A percentile compares a stretch with the other conserved stretches of the same genome.
Evolutionary conservation across 1,140 invertebrate genomes (phyloP).

Genomic region (Cryptotermes secundus): DNA sequence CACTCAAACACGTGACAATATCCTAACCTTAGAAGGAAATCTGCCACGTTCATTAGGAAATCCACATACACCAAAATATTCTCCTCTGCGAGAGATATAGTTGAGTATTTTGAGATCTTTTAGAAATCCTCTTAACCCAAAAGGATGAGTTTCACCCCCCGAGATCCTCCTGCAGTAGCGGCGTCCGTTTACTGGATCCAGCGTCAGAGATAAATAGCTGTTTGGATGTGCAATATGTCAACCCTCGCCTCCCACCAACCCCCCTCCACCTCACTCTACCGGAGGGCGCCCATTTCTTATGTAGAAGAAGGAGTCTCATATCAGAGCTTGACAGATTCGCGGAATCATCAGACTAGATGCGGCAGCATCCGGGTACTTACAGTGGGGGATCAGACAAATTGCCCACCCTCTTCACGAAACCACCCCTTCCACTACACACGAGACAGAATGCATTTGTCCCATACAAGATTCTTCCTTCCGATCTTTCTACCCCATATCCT

Average conservation of each 20-base stretch:
- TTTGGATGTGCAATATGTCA: slow-evolving; percentile 6
- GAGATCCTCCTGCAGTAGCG: neutral
- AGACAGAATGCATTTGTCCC: neutral
- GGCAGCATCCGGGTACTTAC: neutral
- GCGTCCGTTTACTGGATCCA: neutral
- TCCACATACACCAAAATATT: too few relatives aligned
- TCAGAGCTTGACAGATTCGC: neutral
- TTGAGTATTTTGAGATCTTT: neutral
- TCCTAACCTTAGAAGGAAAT: too few relatives aligned
- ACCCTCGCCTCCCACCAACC: neutral
- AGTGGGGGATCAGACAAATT: neutral
- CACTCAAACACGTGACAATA: too few relatives aligned
- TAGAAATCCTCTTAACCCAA: neutral
- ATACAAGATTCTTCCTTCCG: neutral
- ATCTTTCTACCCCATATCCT: neutral
- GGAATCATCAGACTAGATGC: neutral
- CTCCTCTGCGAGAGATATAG: neutral
- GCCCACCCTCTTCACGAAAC: neutral
- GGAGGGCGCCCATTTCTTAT: neutral
- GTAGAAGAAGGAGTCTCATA: neutral
- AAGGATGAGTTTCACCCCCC: neutral
- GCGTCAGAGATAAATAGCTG: slow-evolving; percentile 14
- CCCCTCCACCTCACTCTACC: neutral
- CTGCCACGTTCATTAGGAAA: too few relatives aligned
- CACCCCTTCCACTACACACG: neutral